Evolutionary conservation across 2,888 invertebrate genomes (phyloP).

Genomic region (Myopa tessellatipennis): DNA sequence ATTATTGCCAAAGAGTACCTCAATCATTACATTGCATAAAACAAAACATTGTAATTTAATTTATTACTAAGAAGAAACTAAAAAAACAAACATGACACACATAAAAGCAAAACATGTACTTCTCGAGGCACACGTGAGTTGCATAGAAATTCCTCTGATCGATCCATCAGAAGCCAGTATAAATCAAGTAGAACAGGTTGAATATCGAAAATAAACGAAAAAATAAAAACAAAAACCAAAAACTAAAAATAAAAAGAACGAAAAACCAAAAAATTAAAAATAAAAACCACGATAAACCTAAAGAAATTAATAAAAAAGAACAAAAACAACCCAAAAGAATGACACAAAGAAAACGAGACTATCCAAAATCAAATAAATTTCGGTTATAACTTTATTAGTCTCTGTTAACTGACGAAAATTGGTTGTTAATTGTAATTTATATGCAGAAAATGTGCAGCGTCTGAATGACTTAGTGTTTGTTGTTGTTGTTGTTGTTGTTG

Average conservation of each 20-base stretch:
- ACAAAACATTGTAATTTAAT: no score
- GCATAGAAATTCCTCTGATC: neutral
- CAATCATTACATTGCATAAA: no score
- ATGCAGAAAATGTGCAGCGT: conserved; percentile 56
- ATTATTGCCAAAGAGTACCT: no score
- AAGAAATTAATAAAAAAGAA: neutral
- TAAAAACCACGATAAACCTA: no score
- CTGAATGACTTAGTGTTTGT: conserved; percentile 24
- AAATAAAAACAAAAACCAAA: neutral
- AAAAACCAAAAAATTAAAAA: neutral
- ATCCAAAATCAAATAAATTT: conserved; percentile 23
- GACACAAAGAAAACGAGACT: conserved; percentile 34
- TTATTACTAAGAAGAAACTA: no score
- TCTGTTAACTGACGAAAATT: conserved; percentile 61
- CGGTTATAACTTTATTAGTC: conserved; percentile 56
- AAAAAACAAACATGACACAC: neutral
- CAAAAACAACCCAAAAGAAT: conserved; percentile 19
- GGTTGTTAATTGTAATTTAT: conserved; percentile 60
- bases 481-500: neutral
- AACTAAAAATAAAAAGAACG: neutral
- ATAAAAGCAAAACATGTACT: conserved; percentile 8
- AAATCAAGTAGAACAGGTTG: conserved; percentile 7
- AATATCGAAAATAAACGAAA: neutral
- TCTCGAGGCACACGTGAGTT: neutral
- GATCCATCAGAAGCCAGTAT: conserved; percentile 7